phyloP scores from a whole-genome alignment of 2,888 invertebrate genomes.

The Drosophila buzzatii region DNA sequence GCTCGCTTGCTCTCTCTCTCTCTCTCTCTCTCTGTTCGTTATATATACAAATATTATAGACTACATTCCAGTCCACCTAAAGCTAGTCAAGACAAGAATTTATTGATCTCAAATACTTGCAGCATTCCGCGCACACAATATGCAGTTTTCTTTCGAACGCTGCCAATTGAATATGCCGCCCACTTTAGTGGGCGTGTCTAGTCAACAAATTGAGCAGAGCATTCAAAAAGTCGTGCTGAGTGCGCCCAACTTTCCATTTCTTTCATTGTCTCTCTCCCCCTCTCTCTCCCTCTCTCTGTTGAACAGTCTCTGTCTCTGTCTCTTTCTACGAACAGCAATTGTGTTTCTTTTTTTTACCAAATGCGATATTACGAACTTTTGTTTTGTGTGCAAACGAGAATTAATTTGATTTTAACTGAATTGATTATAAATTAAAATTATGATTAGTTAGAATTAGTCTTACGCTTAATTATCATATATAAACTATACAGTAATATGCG shows the following conservation, averaged over 20 bases:
- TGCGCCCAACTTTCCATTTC: too few relatives aligned
- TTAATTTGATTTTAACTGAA: conserved; percentile 66
- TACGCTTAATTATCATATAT: conserved; percentile 64
- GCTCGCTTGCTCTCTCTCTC: not conserved
- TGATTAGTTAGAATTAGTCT: conserved; percentile 58
- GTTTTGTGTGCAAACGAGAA: conserved; percentile 62
- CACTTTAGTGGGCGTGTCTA: conserved; percentile 15
- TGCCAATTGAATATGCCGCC: conserved; percentile 14
- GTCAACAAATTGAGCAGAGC: conserved; percentile 25
- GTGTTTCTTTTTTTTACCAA: conserved; percentile 57
- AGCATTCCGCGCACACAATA: conserved; percentile 26
- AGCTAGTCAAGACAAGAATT: conserved; percentile 54
- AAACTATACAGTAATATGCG: conserved; percentile 60
- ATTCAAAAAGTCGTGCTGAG: not conserved
- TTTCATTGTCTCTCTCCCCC: not conserved
- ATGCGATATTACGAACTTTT: conserved; percentile 65
- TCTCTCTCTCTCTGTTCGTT: conserved; percentile 9
- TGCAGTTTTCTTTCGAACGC: not conserved
- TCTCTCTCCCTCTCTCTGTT: not conserved
- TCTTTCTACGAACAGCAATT: conserved; percentile 38
- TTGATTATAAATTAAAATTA: conserved; percentile 61
- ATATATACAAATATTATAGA: not conserved
- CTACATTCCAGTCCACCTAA: conserved; percentile 25
- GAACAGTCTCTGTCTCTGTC: not conserved
- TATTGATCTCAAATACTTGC: conserved; percentile 55